Percentiles rank a stretch among this genome's conserved stretches.
These are phyloP conservation scores for Phengaris arion DNA, from an alignment of 2,888 invertebrate genomes.

Conservation along the genomic window DNA sequence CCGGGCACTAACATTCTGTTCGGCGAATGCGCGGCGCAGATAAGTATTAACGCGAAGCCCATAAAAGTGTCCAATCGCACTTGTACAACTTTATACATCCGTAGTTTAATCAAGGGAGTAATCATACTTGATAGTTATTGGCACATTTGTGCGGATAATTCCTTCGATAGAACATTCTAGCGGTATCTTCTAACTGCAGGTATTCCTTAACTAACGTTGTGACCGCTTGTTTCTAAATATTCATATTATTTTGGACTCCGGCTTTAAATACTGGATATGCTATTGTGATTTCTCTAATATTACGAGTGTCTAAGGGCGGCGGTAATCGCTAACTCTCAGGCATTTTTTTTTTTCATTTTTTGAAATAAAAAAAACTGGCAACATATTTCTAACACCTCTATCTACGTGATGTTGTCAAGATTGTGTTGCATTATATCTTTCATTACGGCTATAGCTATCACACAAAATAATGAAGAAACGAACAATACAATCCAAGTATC, in stretches of 20 bases:
- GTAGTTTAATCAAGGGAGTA: slow-evolving; percentile 45
- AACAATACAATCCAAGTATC: slow-evolving; percentile 28
- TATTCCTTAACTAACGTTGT: too few species aligned
- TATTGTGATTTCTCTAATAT: too few species aligned
- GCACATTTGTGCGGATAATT: not conserved
- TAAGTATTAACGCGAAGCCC: slow-evolving; percentile 50
- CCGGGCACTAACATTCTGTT: slow-evolving; percentile 34
- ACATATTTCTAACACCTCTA: not conserved
- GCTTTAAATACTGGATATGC: too few species aligned
- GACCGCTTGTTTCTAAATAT: too few species aligned
- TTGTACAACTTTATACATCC: slow-evolving; percentile 59
- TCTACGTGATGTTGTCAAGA: not conserved
- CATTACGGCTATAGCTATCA: slow-evolving; percentile 1
- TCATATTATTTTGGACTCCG: too few species aligned
- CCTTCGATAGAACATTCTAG: slow-evolving; percentile 3
- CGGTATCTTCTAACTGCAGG: too few species aligned
- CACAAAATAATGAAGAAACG: slow-evolving; percentile 3
- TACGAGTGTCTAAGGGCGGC: too few species aligned
- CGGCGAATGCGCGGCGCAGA: slow-evolving; percentile 51
- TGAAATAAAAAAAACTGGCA: too few species aligned
- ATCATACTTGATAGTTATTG: slow-evolving; percentile 28
- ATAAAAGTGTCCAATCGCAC: slow-evolving; percentile 60
- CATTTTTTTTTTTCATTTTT: not conserved
- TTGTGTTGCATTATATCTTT: not conserved
- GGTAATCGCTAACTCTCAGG: too few species aligned